These are phyloP conservation scores for Steatornis caripensis DNA, from an alignment of 2,113 vertebrate genomes.

Conservation along the genomic window DNA sequence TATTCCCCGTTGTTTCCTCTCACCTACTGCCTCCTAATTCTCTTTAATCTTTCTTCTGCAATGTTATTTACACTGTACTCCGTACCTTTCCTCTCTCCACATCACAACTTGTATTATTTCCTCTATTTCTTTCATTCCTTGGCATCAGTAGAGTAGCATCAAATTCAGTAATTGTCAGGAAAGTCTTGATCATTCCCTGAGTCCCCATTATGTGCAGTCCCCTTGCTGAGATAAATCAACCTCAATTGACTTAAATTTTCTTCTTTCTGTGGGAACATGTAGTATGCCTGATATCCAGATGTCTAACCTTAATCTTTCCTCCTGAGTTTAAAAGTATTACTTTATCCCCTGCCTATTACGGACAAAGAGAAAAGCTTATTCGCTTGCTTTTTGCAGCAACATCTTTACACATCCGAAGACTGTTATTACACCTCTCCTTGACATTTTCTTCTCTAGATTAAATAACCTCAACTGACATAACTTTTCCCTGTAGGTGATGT, in stretches of 20 bases:
- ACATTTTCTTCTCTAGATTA: conserved; percentile 24
- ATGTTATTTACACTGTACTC: neutral
- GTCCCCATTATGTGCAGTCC: neutral
- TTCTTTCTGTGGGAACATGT: neutral
- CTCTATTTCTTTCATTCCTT: neutral
- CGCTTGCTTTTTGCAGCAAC: conserved; percentile 10
- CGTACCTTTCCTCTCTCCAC: neutral
- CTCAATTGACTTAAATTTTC: neutral
- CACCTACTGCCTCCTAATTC: neutral
- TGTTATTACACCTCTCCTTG: neutral
- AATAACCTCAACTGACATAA: conserved; percentile 10
- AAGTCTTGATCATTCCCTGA: conserved; percentile 21
- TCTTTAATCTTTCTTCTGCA: neutral
- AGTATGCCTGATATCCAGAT: neutral
- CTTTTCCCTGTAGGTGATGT: neutral
- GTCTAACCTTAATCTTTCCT: neutral
- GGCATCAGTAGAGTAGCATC: neutral
- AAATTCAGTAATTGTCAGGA: neutral
- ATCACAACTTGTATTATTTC: neutral
- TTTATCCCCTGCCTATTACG: neutral
- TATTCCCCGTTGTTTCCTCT: neutral
- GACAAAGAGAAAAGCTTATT: neutral
- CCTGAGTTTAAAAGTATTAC: conserved; percentile 34
- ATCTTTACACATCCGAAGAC: neutral
- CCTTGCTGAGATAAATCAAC: conserved; percentile 36